These are phyloP conservation scores for Eumerus sabulonum DNA, from an alignment of 2,888 invertebrate genomes.

Conservation along the genomic window DNA sequence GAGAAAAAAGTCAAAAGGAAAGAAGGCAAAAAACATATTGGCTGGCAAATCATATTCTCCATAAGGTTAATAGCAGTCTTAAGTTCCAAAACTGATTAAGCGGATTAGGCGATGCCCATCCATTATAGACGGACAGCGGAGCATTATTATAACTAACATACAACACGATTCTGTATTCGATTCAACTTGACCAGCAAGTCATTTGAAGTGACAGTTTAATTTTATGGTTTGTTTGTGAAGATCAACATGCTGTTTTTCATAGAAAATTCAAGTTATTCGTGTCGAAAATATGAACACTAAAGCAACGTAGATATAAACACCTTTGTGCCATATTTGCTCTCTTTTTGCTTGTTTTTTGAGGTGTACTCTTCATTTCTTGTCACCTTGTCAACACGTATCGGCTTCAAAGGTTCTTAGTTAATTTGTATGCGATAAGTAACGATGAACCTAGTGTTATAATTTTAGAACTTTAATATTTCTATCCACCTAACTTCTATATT, in stretches of 20 bases:
- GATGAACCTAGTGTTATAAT: no score
- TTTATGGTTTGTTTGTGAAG: constrained; percentile 79
- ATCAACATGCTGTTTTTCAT: constrained; percentile 71
- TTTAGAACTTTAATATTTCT: no score
- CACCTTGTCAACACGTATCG: no score
- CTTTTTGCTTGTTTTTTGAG: no score
- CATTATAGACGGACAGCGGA: constrained; percentile 23
- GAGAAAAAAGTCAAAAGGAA: constrained; percentile 2
- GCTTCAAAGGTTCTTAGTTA: no score
- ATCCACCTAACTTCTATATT: no score
- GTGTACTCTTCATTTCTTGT: no score
- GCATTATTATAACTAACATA: constrained; percentile 33
- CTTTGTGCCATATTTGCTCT: no score
- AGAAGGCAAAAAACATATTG: constrained; percentile 23
- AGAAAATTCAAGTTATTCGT: constrained; percentile 5
- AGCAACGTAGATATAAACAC: no score
- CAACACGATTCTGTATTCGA: constrained; percentile 32
- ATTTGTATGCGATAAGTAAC: no score
- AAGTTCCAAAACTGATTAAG: constrained; percentile 52
- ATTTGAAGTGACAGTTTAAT: constrained; percentile 79
- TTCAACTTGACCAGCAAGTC: constrained; percentile 72
- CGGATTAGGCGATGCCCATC: constrained; percentile 44
- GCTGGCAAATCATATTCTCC: constrained; percentile 36
- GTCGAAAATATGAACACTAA: no score
- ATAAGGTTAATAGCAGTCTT: constrained; percentile 44